Evolutionary conservation across 2,113 vertebrate species (phyloP).

Genomic region (Peromyscus polionotus): DNA sequence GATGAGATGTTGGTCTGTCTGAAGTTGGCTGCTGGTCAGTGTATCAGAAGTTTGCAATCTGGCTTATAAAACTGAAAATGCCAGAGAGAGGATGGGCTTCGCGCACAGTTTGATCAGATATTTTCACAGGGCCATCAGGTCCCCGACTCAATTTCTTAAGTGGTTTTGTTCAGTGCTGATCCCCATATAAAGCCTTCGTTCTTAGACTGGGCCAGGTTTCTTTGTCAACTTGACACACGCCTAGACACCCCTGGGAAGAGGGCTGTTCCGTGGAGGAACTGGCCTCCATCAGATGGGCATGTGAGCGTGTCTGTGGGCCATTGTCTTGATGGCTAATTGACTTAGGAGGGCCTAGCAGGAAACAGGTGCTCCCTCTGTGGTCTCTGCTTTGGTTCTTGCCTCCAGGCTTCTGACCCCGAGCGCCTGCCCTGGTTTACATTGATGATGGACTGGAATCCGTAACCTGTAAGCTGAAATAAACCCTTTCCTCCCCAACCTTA

Average conservation of each 20-base stretch:
- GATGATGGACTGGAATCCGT: not conserved
- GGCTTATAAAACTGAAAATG: not conserved
- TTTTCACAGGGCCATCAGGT: not conserved
- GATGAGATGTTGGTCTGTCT: not conserved
- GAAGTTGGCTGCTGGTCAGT: not conserved
- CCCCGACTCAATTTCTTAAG: not conserved
- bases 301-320: not conserved
- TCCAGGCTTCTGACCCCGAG: not conserved
- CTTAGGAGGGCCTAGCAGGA: not conserved
- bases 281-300: not conserved
- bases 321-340: not conserved
- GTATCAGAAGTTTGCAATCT: not conserved
- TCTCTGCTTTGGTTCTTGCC: not conserved
- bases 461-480: not conserved
- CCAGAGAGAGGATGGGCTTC: not conserved
- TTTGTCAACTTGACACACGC: not conserved
- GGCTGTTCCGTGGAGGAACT: not conserved
- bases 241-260: not conserved
- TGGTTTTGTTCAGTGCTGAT: not conserved
- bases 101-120: not conserved
- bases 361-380: rapidly evolving
- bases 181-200: not conserved
- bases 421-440: not conserved
- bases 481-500: not conserved
- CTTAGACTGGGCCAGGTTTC: not conserved